Evolutionary conservation across 2,888 invertebrate genomes (phyloP), one percentile per base, ranked within the genome.

Genomic region (Axea sp.): DNA sequence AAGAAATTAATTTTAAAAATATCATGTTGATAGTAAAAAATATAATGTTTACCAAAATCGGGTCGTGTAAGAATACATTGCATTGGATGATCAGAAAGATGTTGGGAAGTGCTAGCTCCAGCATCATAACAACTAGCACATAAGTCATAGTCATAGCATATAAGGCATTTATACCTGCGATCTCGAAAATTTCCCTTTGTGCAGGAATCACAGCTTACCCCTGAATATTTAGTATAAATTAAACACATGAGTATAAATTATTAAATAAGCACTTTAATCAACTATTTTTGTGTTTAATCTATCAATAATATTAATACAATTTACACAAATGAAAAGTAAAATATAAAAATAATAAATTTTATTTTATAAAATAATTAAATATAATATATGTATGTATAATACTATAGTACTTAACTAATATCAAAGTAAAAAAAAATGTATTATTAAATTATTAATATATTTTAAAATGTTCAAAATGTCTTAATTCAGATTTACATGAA

Each of bases 121-220:
- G 93, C 93, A 88, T 98, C 97, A 89, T 96, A 98, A 89, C 98
- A 99, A 84, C 94, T 92, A 84, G 97, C 95, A 90, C 99, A 99
- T 84, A 99, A 91, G 91, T 99, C 99, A 91, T 98, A 99, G 91
- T 99, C 99, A 89, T 96, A 98, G 90, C 99, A 99, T 85, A 98
- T 94, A 88, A 99, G 92, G 91, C 99, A 99, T 92, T 99, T 99
- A 90, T 97, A 99, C 85, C 99, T 93, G 88, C 96, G 94, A 85
- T 98, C 98, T 89, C 95, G 92, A 89, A 99, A 99, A 90, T 98
- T 98, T 88, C 95, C 96, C 91, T 96, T 97, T 89, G 97, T 92
- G 92, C 99, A 99, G 87, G 97, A 96, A 93, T 99, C 99, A 93
- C 99, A 99, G 92, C 98, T 98, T 88, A 99, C 98, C 91, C 98